Evolutionary conservation across 30 jellyfish, hydroid and myxozoan species (phyloP), one percentile per base, ranked within the genome.

Genomic region (Hydractinia echinata): DNA sequence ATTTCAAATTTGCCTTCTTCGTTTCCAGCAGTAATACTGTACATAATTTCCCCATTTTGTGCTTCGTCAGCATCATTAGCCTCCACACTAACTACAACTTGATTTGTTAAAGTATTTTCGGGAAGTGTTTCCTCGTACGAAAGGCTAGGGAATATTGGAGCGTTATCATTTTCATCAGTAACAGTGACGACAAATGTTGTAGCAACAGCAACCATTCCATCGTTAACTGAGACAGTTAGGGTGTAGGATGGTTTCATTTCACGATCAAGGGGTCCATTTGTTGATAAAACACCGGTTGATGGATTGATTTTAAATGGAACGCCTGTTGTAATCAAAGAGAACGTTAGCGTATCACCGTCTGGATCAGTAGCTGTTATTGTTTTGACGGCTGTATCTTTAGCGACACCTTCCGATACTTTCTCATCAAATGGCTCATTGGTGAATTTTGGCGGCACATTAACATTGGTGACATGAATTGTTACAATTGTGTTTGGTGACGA

Each of bases 41-140:
- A 92, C 5, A 78, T 68, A 5, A 87, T 84, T 54, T 70, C 82
- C 4, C 87, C 77, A 72, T 92, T 92, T 10, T 67, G 71, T 20
- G 95, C 98, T 54, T 56, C 53, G 67, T 92, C 98, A 54, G 61
- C 79, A 79, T 92, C 98, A 3, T 72, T 77, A 5, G 98, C 98
- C 4, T 72, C 51, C 6, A 92, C 95, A 64, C 51, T 64, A 44
- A 64, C 19, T 7, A n/a, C 19, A 51, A 64, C 74, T 64, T 64
- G 74, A 64, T 64, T 64, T n/a, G 74, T 64, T 51, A 64, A 50
- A 71, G 55, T 20, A 52, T 71, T 50, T 71, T 71, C 81, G 1
- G 81, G 55, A 19, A 71, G 81, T 71, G 67, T 71, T 8, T 15
- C 67, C 51, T 52, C 39, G 66, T 71, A 71, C 15, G 39, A 71